Percentiles rank a stretch among this genome's conserved stretches.
phyloP scores from a whole-genome alignment of 2,797 vertebrate species.

The Ispidina lecontei region DNA sequence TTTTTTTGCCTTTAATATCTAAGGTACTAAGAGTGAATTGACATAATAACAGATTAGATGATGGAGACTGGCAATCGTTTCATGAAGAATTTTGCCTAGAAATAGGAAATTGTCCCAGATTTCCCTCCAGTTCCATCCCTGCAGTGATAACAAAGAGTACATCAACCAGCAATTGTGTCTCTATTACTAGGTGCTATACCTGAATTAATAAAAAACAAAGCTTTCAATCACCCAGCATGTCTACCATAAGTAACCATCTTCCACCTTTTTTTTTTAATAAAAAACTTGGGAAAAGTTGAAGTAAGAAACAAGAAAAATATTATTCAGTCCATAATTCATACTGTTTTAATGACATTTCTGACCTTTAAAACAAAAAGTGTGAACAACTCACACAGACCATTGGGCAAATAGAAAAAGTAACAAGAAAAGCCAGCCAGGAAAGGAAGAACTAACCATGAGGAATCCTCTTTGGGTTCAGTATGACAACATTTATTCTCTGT shows the following conservation, averaged over 20 bases:
- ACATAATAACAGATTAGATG: not conserved
- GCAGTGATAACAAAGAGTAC: not conserved
- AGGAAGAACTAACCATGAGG: not conserved
- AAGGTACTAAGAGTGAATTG: not conserved
- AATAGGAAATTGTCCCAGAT: not conserved
- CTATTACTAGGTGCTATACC: not conserved
- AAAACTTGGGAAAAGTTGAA: not conserved
- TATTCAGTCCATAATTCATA: slow-evolving; percentile 25
- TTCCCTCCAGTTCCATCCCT: not conserved
- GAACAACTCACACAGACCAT: not conserved
- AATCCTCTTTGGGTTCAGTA: not conserved
- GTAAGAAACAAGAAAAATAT: not conserved
- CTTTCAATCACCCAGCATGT: not conserved
- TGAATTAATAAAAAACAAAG: not conserved
- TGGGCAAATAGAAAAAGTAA: not conserved
- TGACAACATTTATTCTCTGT: not conserved
- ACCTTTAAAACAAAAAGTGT: slow-evolving; percentile 64
- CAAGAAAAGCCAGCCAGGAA: not conserved
- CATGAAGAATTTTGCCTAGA: not conserved
- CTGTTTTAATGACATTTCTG: slow-evolving; percentile 57
- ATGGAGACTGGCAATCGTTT: not conserved
- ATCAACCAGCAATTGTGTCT: not conserved
- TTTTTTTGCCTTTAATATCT: not conserved
- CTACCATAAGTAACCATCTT: slow-evolving; percentile 2
- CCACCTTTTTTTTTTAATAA: not conserved